These are phyloP conservation scores for Hoplostethus atlanticus DNA, from an alignment of 2,797 vertebrate species.

Conservation along the genomic window DNA sequence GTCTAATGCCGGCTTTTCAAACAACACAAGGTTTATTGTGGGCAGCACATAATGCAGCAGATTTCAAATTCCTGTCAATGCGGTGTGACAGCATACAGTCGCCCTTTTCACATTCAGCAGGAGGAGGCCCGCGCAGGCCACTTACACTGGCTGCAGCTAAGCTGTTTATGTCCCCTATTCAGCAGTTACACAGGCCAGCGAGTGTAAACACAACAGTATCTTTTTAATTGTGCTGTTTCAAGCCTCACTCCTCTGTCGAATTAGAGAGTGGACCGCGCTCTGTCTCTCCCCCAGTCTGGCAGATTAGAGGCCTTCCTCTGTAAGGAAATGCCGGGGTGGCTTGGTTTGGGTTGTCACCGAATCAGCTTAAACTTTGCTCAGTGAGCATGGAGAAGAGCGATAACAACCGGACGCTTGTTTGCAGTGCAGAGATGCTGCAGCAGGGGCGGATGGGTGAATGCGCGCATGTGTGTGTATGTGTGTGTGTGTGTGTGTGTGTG, in stretches of 20 bases:
- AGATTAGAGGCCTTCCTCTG: conserved; percentile 82
- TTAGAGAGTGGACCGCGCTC: conserved; percentile 79
- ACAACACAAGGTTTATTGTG: conserved; percentile 84
- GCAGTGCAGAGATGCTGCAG: conserved; percentile 72
- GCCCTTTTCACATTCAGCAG: conserved; percentile 68
- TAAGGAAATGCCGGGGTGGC: conserved; percentile 79
- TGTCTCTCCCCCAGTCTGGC: conserved; percentile 72
- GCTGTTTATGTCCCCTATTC: conserved; percentile 87
- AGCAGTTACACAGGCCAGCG: conserved; percentile 85
- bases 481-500: conserved; percentile 39
- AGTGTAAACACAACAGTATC: conserved; percentile 87
- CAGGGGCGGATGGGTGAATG: conserved; percentile 58
- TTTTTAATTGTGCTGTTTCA: conserved; percentile 87
- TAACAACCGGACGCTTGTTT: conserved; percentile 84
- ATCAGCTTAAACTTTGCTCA: conserved; percentile 90
- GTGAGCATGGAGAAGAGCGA: conserved; percentile 82
- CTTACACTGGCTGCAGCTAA: conserved; percentile 83
- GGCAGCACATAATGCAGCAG: conserved; percentile 76
- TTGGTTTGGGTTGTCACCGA: conserved; percentile 82
- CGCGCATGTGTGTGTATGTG: conserved; percentile 12
- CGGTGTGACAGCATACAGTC: conserved; percentile 75
- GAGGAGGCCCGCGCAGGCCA: conserved; percentile 74
- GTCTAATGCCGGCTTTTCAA: conserved; percentile 86
- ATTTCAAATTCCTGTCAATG: conserved; percentile 85
- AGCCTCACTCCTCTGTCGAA: conserved; percentile 83